phyloP scores from a whole-genome alignment of 2,888 invertebrate species.

The Amblyteles armatorius region DNA sequence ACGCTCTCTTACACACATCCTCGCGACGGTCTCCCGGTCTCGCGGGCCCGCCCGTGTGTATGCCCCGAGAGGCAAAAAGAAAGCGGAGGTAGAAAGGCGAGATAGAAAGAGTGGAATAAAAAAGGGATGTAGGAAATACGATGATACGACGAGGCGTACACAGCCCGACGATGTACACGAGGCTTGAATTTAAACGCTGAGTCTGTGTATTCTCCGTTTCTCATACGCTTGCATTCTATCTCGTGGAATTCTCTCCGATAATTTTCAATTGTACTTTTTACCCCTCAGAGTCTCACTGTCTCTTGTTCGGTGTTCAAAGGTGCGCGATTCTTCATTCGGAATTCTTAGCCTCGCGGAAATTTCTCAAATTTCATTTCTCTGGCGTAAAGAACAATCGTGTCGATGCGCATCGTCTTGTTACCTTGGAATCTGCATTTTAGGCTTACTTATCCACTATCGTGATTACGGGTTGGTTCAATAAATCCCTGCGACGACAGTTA shows the following conservation, averaged over 20 bases:
- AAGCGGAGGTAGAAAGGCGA: constrained; percentile 11
- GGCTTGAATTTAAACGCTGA: constrained; percentile 58
- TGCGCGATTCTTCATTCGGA: background rate
- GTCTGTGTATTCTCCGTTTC: constrained; percentile 12
- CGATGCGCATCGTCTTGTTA: too few relatives aligned
- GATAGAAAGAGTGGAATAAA: constrained; percentile 20
- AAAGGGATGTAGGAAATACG: constrained; percentile 55
- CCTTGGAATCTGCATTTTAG: too few relatives aligned
- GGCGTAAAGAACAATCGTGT: too few relatives aligned
- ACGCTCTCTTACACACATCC: constrained; percentile 72
- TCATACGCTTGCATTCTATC: constrained; percentile 3
- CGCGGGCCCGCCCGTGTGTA: constrained; percentile 24
- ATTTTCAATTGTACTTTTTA: constrained; percentile 9
- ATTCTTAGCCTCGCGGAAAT: background rate
- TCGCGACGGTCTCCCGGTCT: constrained; percentile 27
- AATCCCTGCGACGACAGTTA: background rate
- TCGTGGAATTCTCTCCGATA: background rate
- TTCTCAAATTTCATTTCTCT: too few relatives aligned
- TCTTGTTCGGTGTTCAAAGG: background rate
- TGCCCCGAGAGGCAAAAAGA: constrained; percentile 27
- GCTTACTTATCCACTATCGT: too few relatives aligned
- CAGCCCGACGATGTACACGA: constrained; percentile 33
- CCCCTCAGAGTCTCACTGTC: background rate
- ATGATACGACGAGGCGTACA: constrained; percentile 47
- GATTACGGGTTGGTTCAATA: background rate